phyloP scores from a whole-genome alignment of 1,140 invertebrate species.

The Oncopodura yosiiana region DNA sequence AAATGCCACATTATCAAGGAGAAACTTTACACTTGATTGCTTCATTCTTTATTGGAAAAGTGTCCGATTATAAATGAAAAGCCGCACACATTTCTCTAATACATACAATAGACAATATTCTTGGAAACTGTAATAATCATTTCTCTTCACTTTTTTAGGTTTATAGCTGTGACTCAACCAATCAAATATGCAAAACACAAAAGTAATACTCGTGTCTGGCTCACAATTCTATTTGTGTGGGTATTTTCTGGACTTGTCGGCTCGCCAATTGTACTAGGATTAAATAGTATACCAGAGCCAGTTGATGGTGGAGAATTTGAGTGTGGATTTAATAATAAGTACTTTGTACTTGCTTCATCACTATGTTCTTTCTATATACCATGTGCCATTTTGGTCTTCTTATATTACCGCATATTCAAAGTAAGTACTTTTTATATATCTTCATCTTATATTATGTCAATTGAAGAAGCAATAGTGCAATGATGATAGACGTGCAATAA shows the following conservation, averaged over 20 bases:
- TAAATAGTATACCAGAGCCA: slow-evolving; percentile 74
- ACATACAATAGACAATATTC: no score
- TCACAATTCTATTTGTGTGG: slow-evolving; percentile 95
- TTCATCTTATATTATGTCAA: no score
- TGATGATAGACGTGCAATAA: no score
- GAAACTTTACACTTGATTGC: no score
- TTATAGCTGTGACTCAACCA: slow-evolving; percentile 96
- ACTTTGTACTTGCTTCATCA: slow-evolving; percentile 97
- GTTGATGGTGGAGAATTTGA: slow-evolving; percentile 49
- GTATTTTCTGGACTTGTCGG: slow-evolving; percentile 89
- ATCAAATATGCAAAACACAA: slow-evolving; percentile 99
- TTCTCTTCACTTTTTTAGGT: slow-evolving; percentile 69
- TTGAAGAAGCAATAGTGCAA: no score
- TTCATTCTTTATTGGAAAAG: no score
- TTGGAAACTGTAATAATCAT: no score
- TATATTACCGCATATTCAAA: slow-evolving; percentile 97
- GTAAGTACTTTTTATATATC: slow-evolving; percentile 48
- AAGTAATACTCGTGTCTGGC: slow-evolving; percentile 85
- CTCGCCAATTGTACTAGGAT: slow-evolving; percentile 89
- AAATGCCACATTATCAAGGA: no score
- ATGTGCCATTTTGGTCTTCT: slow-evolving; percentile 95
- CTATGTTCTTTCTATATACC: slow-evolving; percentile 98
- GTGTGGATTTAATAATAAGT: slow-evolving; percentile 94
- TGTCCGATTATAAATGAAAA: no score
- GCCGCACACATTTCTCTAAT: no score